A percentile compares a stretch with the other conserved stretches of the same genome.
Evolutionary conservation across 2,113 vertebrate species (phyloP).

Genomic region (Stercorarius parasiticus): DNA sequence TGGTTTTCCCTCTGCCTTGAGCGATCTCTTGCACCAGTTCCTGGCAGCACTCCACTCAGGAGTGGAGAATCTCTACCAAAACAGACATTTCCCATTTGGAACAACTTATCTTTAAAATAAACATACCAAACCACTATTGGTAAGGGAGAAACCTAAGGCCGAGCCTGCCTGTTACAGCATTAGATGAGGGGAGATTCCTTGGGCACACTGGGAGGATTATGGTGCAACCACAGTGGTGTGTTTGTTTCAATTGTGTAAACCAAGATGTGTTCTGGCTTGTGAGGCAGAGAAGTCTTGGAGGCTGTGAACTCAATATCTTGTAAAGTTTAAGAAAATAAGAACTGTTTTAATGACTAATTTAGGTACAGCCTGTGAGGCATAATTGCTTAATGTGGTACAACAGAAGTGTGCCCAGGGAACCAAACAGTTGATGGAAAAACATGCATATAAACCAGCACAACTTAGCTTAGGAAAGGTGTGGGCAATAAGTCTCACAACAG

Average conservation of each 20-base stretch:
- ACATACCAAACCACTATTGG: background rate
- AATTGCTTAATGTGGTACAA: background rate
- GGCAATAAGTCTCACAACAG: background rate
- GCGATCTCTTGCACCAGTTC: background rate
- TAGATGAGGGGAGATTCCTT: background rate
- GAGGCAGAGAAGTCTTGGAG: background rate
- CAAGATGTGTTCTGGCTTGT: background rate
- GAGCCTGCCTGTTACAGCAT: background rate
- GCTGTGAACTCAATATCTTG: background rate
- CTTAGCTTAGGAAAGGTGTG: background rate
- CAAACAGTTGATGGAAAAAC: background rate
- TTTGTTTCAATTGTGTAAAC: background rate
- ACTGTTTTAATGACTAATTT: background rate
- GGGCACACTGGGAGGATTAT: background rate
- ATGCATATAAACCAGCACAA: background rate
- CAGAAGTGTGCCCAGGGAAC: background rate
- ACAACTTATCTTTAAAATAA: background rate
- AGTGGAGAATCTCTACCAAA: background rate
- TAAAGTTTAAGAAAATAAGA: background rate
- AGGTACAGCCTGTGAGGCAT: background rate
- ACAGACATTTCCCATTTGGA: rapidly evolving
- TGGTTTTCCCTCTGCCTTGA: background rate
- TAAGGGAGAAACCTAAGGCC: background rate
- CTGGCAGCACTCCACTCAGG: background rate
- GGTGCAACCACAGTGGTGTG: background rate